phyloP scores from a whole-genome alignment of 2,797 vertebrate species.

The Propithecus deckenii region DNA sequence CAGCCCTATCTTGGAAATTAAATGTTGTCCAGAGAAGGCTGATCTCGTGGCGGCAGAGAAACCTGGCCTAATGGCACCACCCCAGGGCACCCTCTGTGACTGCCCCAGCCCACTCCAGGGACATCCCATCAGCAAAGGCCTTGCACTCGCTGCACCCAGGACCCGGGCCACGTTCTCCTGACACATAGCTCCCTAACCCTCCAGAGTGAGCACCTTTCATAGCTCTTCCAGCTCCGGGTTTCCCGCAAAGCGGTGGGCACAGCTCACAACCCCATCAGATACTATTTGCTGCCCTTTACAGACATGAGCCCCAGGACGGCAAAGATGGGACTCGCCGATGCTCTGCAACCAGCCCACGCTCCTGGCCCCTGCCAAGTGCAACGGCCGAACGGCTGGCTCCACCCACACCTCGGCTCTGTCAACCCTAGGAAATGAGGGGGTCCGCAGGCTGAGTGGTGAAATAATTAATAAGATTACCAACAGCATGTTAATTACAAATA shows the following conservation, averaged over 20 bases:
- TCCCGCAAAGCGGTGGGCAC: background rate
- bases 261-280: background rate
- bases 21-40: slow-evolving; percentile 88
- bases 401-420: background rate
- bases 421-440: slow-evolving; percentile 32
- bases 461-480: slow-evolving; percentile 79
- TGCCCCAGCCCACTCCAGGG: background rate
- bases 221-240: background rate
- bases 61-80: slow-evolving; percentile 86
- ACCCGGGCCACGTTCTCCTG: accelerated
- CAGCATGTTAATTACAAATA: slow-evolving; percentile 76
- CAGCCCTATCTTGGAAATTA: accelerated
- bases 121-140: background rate
- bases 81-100: background rate
- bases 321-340: background rate
- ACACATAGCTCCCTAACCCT: accelerated
- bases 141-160: background rate
- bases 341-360: accelerated
- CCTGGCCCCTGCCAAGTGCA: background rate
- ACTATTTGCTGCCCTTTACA: no score
- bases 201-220: accelerated
- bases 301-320: background rate
- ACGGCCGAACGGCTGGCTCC: background rate
- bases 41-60: slow-evolving; percentile 86
- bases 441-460: slow-evolving; percentile 42